These are phyloP conservation scores for Andrena camellia DNA, from an alignment of 2,888 invertebrate genomes.

Conservation along the genomic window DNA sequence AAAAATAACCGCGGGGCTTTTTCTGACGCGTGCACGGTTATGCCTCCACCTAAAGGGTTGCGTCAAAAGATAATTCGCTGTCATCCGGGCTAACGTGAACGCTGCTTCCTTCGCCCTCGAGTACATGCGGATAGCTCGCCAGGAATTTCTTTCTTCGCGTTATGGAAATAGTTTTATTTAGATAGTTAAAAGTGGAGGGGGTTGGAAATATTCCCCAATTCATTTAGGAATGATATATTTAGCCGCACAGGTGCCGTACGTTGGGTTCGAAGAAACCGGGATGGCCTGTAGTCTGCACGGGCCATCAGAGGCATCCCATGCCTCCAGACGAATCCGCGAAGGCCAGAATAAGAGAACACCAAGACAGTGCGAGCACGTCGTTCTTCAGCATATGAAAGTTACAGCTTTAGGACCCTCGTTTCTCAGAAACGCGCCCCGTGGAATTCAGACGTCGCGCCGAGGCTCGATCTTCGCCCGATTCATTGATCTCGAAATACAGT, in stretches of 20 bases:
- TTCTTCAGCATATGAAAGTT: constrained; percentile 23
- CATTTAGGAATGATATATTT: not conserved
- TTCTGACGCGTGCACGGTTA: constrained; percentile 20
- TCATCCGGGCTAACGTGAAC: not conserved
- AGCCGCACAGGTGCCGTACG: not conserved
- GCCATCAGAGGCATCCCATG: constrained; percentile 7
- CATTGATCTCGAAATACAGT: constrained; percentile 10
- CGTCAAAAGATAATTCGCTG: not conserved
- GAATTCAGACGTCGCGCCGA: constrained; percentile 32
- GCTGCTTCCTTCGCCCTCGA: not conserved
- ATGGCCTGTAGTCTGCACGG: not conserved
- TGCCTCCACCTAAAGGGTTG: not conserved
- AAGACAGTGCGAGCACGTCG: constrained; percentile 16
- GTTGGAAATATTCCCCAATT: not conserved
- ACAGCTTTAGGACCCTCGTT: constrained; percentile 47
- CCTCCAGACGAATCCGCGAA: constrained; percentile 22
- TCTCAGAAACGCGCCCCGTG: constrained; percentile 42
- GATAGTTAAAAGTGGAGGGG: not conserved
- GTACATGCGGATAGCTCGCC: too few relatives aligned
- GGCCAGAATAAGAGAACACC: constrained; percentile 39
- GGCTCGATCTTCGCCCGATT: constrained; percentile 25
- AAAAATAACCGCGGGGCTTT: constrained; percentile 50
- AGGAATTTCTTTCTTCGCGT: too few relatives aligned
- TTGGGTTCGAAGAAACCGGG: constrained; percentile 1
- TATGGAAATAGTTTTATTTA: too few relatives aligned